Conservation (phyloP, 2,113 vertebrate genomes). For the Carassius carassius region DNA sequence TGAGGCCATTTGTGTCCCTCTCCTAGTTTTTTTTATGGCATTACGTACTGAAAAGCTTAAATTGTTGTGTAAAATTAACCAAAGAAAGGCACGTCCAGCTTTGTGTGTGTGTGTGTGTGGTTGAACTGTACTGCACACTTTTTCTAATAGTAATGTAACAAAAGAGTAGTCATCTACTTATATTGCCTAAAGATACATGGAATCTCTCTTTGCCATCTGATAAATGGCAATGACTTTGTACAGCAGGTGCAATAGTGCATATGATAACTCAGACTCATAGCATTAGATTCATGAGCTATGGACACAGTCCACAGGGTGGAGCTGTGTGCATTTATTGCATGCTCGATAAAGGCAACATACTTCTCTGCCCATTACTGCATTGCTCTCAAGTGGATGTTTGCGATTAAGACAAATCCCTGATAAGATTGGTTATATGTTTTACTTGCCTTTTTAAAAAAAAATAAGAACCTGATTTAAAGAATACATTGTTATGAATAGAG, state of each 20-base stretch:
- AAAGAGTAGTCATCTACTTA: neutral
- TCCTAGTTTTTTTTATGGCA: slow-evolving; percentile 15
- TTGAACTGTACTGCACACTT: neutral
- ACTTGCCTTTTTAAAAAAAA: neutral
- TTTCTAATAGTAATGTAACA: neutral
- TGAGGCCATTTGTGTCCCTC: slow-evolving; percentile 20
- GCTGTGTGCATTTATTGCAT: too few relatives aligned
- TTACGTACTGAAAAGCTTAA: neutral
- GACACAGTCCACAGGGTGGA: too few relatives aligned
- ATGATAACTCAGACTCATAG: too few relatives aligned
- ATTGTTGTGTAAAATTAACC: neutral
- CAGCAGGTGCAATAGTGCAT: too few relatives aligned
- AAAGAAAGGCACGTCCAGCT: neutral
- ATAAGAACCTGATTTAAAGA: neutral
- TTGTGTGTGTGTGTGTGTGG: neutral
- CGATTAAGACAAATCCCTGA: neutral
- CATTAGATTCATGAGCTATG: too few relatives aligned
- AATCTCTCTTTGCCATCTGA: neutral
- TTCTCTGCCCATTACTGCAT: neutral
- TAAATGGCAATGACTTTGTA: too few relatives aligned
- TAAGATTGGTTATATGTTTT: neutral
- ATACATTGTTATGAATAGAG: neutral
- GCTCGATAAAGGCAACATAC: too few relatives aligned
- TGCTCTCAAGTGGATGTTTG: neutral
- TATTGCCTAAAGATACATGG: neutral